Conservation (phyloP, 2,888 invertebrate genomes). For the Plutella xylostella region DNA sequence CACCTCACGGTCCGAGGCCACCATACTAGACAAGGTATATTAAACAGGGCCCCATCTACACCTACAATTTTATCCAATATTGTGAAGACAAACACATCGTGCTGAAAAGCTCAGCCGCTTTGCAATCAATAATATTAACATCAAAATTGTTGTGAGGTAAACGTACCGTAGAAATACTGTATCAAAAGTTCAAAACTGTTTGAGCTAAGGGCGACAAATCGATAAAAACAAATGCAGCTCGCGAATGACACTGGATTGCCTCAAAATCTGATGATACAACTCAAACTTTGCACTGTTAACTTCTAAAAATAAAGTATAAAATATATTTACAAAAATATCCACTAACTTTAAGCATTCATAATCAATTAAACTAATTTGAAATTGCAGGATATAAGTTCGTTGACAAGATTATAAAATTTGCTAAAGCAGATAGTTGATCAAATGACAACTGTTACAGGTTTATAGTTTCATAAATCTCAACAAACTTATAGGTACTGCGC, state of each 20-base stretch:
- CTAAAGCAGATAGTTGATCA: no score
- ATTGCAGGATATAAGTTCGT: no score
- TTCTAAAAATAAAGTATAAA: constrained; percentile 26
- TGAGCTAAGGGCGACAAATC: background rate
- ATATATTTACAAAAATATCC: constrained; percentile 57
- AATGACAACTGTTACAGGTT: background rate
- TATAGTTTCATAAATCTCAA: background rate
- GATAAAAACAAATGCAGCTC: background rate
- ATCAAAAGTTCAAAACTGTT: background rate
- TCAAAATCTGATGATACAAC: background rate
- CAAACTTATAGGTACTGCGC: background rate
- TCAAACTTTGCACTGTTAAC: background rate
- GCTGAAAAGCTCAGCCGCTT: background rate
- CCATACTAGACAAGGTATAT: background rate
- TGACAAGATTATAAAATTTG: no score
- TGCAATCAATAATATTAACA: background rate
- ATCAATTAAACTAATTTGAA: background rate
- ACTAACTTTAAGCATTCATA: constrained; percentile 31
- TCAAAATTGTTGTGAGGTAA: background rate
- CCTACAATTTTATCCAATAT: constrained; percentile 22
- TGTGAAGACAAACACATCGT: background rate
- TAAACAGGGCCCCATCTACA: constrained; percentile 25
- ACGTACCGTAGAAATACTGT: background rate
- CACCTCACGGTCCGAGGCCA: no score
- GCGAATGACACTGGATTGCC: constrained; percentile 1